These are phyloP conservation scores for Suncus etruscus DNA, from an alignment of 2,113 vertebrate species.

Conservation along the genomic window DNA sequence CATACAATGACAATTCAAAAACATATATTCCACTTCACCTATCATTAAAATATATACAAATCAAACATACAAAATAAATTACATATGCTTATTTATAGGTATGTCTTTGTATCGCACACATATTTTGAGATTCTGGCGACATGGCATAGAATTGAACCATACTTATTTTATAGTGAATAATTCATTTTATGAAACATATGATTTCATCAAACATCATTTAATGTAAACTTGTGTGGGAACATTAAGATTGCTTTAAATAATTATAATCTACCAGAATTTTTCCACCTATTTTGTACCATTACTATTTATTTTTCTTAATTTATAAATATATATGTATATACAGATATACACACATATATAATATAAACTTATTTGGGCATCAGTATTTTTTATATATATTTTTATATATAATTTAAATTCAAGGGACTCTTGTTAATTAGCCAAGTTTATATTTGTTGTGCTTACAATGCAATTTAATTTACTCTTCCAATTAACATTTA, in stretches of 20 bases:
- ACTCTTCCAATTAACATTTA: too few relatives aligned
- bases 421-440: too few relatives aligned
- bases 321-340: neutral
- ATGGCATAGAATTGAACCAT: neutral
- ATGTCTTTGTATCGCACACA: too few relatives aligned
- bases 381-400: too few relatives aligned
- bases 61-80: neutral
- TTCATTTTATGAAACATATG: neutral
- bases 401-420: too few relatives aligned
- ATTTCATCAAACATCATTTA: neutral
- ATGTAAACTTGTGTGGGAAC: neutral
- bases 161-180: neutral
- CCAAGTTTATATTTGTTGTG: too few relatives aligned
- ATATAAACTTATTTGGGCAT: too few relatives aligned
- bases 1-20: neutral
- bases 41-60: neutral
- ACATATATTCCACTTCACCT: neutral
- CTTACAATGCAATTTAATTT: too few relatives aligned
- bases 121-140: neutral
- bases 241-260: neutral
- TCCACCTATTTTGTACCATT: neutral
- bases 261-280: neutral
- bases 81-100: neutral
- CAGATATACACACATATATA: too few relatives aligned
- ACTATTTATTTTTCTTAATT: too few relatives aligned